A percentile compares a stretch with the other conserved stretches of the same genome.
Conservation (phyloP, 1,140 invertebrate genomes). For the Druon quercuslanigerum region DNA sequence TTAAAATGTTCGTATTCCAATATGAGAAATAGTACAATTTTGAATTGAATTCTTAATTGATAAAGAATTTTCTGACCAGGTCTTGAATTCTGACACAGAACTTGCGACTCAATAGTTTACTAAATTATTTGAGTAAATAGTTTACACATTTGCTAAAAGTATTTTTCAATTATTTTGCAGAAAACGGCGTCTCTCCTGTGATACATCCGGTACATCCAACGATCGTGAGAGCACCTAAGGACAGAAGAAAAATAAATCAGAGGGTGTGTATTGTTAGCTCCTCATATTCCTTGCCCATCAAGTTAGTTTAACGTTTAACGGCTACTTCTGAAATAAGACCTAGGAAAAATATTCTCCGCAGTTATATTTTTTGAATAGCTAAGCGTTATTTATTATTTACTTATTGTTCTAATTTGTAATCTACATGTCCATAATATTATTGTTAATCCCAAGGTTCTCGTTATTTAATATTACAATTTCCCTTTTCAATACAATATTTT, state of each 20-base stretch:
- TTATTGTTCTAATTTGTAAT: background rate
- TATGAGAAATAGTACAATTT: no score
- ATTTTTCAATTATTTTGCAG: slow-evolving; percentile 60
- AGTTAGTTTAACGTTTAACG: background rate
- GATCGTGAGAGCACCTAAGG: slow-evolving; percentile 77
- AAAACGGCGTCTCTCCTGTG: slow-evolving; percentile 64
- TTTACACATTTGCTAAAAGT: no score
- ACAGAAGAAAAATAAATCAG: slow-evolving; percentile 79
- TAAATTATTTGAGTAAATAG: no score
- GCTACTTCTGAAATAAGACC: slow-evolving; percentile 36
- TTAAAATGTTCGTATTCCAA: no score
- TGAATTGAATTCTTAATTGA: no score
- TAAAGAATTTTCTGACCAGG: no score
- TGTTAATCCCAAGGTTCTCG: no score
- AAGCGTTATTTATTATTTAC: background rate
- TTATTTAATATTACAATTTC: no score
- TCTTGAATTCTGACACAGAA: no score
- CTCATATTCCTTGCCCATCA: background rate
- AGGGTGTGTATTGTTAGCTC: slow-evolving; percentile 70
- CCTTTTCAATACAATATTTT: no score
- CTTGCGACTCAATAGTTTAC: no score
- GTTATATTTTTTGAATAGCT: slow-evolving; percentile 31
- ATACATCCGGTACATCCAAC: slow-evolving; percentile 71
- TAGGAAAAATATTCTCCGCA: slow-evolving; percentile 14
- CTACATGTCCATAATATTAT: background rate